These are phyloP conservation scores for Acromyrmex echinatior DNA, from an alignment of 1,140 invertebrate genomes.

Conservation along the genomic window DNA sequence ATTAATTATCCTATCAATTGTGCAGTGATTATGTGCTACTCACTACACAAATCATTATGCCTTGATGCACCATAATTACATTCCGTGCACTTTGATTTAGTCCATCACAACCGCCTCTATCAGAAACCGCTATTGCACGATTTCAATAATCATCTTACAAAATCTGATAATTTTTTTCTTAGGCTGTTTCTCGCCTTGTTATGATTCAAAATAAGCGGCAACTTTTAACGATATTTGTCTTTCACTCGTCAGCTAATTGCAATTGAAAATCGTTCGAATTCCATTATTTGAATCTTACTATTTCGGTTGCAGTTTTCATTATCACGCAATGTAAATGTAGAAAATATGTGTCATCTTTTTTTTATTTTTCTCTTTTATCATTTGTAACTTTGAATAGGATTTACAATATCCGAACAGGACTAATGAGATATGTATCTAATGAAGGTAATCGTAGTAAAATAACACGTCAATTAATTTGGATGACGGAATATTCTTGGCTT, in stretches of 20 bases:
- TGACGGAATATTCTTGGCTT: conserved; percentile 1
- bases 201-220: background rate
- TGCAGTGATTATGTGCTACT: background rate
- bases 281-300: conserved; percentile 9
- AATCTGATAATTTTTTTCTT: conserved; percentile 4
- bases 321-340: background rate
- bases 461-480: conserved; percentile 14
- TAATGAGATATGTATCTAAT: conserved; percentile 1
- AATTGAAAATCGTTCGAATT: background rate
- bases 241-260: conserved; percentile 11
- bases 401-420: background rate
- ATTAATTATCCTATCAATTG: background rate
- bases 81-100: background rate
- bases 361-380: background rate
- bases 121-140: background rate
- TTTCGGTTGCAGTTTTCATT: background rate
- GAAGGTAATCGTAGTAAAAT: background rate
- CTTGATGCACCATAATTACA: conserved; percentile 8
- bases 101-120: background rate
- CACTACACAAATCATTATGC: conserved; percentile 10
- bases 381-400: background rate
- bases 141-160: background rate
- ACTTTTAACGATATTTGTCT: background rate
- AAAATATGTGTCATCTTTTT: background rate
- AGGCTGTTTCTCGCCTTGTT: conserved; percentile 5